Percentiles rank a stretch among this genome's conserved stretches.
Conservation (phyloP, 1,140 invertebrate species). For the Pogonus chalceus region DNA sequence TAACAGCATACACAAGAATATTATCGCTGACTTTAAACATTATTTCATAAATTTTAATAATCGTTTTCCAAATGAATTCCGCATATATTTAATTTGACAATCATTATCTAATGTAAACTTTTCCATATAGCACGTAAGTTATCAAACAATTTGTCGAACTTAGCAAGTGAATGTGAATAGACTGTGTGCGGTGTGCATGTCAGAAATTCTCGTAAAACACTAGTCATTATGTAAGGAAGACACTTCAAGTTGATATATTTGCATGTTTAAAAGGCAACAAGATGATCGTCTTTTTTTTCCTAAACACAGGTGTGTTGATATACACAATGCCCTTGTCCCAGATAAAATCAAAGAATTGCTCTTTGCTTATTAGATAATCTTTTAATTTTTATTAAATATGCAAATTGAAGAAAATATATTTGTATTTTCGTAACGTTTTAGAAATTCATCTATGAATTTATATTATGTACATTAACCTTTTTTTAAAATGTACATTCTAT, state of each 20-base stretch:
- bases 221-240: not conserved
- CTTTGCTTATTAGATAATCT: too few relatives aligned
- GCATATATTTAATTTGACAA: not conserved
- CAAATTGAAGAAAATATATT: too few relatives aligned
- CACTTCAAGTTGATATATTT: not conserved
- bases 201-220: not conserved
- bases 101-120: not conserved
- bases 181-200: not conserved
- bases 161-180: not conserved
- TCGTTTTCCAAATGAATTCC: too few relatives aligned
- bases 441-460: too few relatives aligned
- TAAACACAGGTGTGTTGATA: not conserved
- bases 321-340: not conserved
- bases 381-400: too few relatives aligned
- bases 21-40: too few relatives aligned
- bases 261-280: not conserved
- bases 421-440: too few relatives aligned
- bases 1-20: too few relatives aligned
- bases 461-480: too few relatives aligned
- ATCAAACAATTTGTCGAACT: not conserved
- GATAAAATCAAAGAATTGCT: not conserved
- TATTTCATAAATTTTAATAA: too few relatives aligned
- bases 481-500: too few relatives aligned
- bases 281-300: not conserved
- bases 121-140: not conserved